A percentile compares a stretch with the other conserved stretches of the same genome.
Conservation (phyloP, 2,888 invertebrate genomes). For the Cataglyphis albicans region DNA sequence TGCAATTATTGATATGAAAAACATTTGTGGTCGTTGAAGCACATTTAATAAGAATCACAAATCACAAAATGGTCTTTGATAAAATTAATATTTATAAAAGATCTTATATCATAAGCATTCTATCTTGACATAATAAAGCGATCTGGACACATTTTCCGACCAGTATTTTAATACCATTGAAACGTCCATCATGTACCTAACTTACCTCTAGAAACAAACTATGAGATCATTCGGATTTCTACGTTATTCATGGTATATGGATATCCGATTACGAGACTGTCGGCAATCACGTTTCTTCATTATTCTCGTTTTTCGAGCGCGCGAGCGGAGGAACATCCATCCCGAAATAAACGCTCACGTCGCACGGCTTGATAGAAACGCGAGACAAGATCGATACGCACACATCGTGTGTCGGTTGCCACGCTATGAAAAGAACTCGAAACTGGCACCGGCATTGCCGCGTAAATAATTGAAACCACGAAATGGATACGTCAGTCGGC, state of each 20-base stretch:
- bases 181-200: background rate
- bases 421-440: constrained; percentile 50
- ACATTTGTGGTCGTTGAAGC: constrained; percentile 6
- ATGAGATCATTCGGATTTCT: constrained; percentile 18
- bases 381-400: constrained; percentile 62
- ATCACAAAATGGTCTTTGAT: background rate
- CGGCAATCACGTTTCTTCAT: constrained; percentile 39
- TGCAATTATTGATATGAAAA: constrained; percentile 9
- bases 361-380: constrained; percentile 49
- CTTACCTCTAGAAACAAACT: background rate
- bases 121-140: background rate
- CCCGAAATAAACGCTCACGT: constrained; percentile 51
- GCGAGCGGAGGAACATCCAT: constrained; percentile 9
- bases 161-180: background rate
- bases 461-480: constrained; percentile 72
- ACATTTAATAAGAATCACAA: constrained; percentile 14
- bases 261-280: constrained; percentile 46
- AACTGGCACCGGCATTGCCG: constrained; percentile 41
- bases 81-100: background rate
- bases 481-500: constrained; percentile 72
- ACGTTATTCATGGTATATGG: constrained; percentile 16
- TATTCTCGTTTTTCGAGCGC: constrained; percentile 38
- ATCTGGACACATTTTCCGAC: background rate
- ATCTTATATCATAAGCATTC: background rate
- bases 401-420: constrained; percentile 19